Base-by-base conservation (phyloP, 2,888 invertebrate genomes). In the Drosophila basisetae region DNA sequence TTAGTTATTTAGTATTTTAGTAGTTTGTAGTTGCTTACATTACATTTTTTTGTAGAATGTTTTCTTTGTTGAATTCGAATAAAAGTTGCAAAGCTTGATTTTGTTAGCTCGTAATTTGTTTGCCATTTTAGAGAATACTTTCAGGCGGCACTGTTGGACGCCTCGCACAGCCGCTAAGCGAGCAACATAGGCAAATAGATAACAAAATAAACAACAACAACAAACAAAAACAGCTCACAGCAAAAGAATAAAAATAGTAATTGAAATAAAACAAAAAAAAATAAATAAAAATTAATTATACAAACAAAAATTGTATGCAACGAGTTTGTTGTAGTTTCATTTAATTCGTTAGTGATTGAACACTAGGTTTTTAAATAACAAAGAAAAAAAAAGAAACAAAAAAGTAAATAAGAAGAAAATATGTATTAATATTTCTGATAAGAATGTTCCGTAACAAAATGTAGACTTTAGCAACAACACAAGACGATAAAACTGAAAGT, bases 401-500 rank as follows among this genome's bases (percentile, higher is more conserved):
- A 55, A 11, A 31, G 22, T 16, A 49, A 13, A 13, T 43, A 43
- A 16, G 11, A 43, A 4, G 47, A 47, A 47, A 47, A 47, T 66
- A 80, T 76, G 75, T 70, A 79, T 80, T 77, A 63, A 78, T 74
- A 84, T 82, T 84, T 89, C 82, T 66, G 70, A 85, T 78, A 82
- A 86, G 84, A 83, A 85, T 91, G 88, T 90, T 90, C 90, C 90
- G 81, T 82, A 83, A 89, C 68, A 91, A 84, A 88, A 76, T 72
- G 90, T 90, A 87, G 87, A 87, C 87, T 87, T 85, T 90, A 87
- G 87, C 75, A 90, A 90, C 87, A 87, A 85, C 76, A 83, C 63
- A 90, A 90, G 87, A 87, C 87, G 87, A 87, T 87, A 87, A 87
- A 87, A 87, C 90, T 87, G 80, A 85, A 90, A 90, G 83, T 90